Conservation (phyloP, 2,797 vertebrate species). For the Parauchenoglanis ngamensis region DNA sequence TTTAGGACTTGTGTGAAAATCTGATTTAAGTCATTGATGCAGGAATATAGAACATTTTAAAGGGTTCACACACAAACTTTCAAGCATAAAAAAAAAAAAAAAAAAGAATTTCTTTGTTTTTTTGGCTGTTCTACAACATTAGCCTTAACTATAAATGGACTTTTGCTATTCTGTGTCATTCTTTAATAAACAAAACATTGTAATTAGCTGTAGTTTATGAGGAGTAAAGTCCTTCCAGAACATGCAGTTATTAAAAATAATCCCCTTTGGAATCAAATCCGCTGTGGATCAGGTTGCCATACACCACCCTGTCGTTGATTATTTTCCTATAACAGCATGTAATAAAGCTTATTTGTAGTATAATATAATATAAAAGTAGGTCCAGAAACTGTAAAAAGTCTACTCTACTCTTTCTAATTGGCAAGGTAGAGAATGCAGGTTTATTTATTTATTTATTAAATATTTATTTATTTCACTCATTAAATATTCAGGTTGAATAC, state of each 20-base stretch:
- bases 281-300: not conserved
- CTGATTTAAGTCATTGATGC: too few species aligned
- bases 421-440: too few species aligned
- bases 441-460: not conserved
- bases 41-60: too few species aligned
- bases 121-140: not conserved
- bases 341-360: not conserved
- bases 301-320: not conserved
- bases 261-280: too few species aligned
- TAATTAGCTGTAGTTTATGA: too few species aligned
- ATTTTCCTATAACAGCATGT: not conserved
- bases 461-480: not conserved
- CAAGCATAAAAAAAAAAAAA: not conserved
- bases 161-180: too few species aligned
- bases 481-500: not conserved
- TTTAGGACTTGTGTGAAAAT: too few species aligned
- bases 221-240: too few species aligned
- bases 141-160: not conserved
- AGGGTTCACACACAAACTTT: too few species aligned
- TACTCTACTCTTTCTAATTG: not conserved
- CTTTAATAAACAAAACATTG: too few species aligned
- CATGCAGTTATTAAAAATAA: too few species aligned
- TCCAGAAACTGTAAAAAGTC: not conserved
- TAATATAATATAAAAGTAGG: not conserved
- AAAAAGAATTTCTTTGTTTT: not conserved